Percentiles rank a stretch among this genome's conserved stretches.
Evolutionary conservation across 2,797 vertebrate genomes (phyloP).

Genomic region (Harpagifer antarcticus): DNA sequence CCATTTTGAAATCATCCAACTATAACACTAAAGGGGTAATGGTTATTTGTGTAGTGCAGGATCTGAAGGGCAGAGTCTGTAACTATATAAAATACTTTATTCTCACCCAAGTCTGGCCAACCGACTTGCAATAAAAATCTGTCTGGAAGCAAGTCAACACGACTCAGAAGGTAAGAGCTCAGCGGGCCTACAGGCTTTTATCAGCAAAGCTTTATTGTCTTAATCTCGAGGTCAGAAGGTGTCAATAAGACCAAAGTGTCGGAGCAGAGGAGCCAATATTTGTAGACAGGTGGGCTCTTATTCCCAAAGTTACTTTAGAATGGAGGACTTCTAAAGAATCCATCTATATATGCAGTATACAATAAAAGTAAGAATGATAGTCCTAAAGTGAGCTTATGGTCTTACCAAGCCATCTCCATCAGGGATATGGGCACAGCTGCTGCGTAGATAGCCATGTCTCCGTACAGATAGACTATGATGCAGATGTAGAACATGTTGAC

Average conservation of each 20-base stretch:
- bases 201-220: constrained; percentile 68
- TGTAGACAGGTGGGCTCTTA: background rate
- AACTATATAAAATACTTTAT: constrained; percentile 53
- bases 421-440: constrained; percentile 96
- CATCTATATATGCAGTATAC: background rate
- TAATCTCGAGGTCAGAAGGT: constrained; percentile 41
- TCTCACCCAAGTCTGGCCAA: constrained; percentile 35
- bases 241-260: constrained; percentile 1
- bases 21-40: background rate
- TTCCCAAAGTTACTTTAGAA: constrained; percentile 6
- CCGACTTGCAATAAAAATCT: constrained; percentile 72
- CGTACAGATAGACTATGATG: constrained; percentile 97
- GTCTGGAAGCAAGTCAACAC: constrained; percentile 63
- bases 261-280: constrained; percentile 5
- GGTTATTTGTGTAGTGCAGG: constrained; percentile 26
- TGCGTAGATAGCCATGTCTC: constrained; percentile 98
- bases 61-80: constrained; percentile 22
- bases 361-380: constrained; percentile 15
- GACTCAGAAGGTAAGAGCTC: constrained; percentile 34
- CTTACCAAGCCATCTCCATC: constrained; percentile 98
- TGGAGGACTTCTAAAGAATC: background rate
- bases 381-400: constrained; percentile 15
- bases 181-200: constrained; percentile 25
- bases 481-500: constrained; percentile 99
- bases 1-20: constrained; percentile 3